phyloP scores from a whole-genome alignment of 2,113 vertebrate species.

The Anser brachyrhynchus region DNA sequence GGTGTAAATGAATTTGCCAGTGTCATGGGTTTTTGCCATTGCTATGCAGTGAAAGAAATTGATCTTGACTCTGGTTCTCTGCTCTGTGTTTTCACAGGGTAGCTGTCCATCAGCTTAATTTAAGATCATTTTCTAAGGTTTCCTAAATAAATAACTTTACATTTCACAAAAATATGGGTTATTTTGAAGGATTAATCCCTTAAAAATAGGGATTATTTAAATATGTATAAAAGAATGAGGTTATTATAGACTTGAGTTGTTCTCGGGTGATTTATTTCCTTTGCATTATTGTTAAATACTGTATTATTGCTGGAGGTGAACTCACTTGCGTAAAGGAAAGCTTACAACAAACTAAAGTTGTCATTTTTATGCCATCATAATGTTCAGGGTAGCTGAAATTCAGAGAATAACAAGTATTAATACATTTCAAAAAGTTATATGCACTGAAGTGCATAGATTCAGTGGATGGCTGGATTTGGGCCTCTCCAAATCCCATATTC shows the following conservation, averaged over 20 bases:
- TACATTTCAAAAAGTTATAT: background rate
- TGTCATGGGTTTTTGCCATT: background rate
- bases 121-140: background rate
- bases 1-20: background rate
- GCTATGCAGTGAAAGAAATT: background rate
- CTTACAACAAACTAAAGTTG: background rate
- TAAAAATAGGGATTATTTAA: background rate
- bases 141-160: background rate
- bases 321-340: background rate
- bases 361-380: background rate
- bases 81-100: background rate
- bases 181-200: background rate
- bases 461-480: background rate
- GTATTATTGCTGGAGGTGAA: background rate
- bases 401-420: background rate
- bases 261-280: background rate
- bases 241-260: background rate
- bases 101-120: background rate
- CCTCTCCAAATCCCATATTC: background rate
- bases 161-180: background rate
- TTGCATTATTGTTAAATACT: background rate
- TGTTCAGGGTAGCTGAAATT: background rate
- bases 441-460: background rate
- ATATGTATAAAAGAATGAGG: background rate
- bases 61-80: accelerated